Conservation (phyloP, 1,140 invertebrate genomes). For the Brachionus manjavacas region DNA sequence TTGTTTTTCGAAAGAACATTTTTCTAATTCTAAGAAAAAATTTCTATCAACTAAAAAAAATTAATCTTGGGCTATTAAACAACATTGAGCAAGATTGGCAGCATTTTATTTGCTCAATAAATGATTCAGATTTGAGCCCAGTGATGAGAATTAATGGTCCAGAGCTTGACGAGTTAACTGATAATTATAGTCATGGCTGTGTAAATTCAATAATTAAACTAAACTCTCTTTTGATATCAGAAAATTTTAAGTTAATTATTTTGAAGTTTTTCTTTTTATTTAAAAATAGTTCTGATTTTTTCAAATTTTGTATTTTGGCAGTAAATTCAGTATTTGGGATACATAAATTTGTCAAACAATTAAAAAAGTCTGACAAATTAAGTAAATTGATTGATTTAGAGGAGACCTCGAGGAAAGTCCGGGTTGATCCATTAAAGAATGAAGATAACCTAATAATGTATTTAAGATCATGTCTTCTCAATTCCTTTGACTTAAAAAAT, state of each 20-base stretch:
- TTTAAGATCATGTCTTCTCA: not conserved
- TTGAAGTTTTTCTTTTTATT: not conserved
- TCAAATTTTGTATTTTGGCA: not conserved
- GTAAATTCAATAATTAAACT: not conserved
- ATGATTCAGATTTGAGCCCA: not conserved
- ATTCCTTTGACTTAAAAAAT: not conserved
- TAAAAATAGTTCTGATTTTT: not conserved
- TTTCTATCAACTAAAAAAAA: not conserved
- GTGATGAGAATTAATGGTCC: not conserved
- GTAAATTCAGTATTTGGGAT: not conserved
- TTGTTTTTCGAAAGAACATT: not conserved
- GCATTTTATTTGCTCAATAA: not conserved
- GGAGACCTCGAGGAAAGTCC: not conserved
- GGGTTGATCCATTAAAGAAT: not conserved
- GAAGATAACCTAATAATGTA: not conserved
- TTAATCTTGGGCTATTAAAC: not conserved
- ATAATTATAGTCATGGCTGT: not conserved
- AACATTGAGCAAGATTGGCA: not conserved
- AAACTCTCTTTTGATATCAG: not conserved
- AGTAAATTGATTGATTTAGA: not conserved
- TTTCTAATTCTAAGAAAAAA: not conserved
- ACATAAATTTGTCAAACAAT: not conserved
- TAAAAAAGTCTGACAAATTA: not conserved
- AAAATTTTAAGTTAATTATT: constrained; percentile 10
- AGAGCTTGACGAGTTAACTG: not conserved